Base-by-base conservation (phyloP, 2,113 vertebrate genomes). In the Apodemus sylvaticus region DNA sequence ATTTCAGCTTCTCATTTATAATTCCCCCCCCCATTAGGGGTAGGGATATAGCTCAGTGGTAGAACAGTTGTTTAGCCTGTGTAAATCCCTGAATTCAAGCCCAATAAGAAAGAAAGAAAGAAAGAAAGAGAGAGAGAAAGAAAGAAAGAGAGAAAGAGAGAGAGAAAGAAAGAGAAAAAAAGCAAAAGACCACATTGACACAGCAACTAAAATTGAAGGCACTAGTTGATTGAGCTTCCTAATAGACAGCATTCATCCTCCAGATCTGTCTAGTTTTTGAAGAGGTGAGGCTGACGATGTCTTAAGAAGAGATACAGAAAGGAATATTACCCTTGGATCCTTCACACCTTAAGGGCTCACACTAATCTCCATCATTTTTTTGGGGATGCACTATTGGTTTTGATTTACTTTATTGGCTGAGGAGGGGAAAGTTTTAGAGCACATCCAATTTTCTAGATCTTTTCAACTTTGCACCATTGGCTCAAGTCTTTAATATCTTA, bases 401-500 rank as follows among this genome's bases (percentile, higher is more conserved):
- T 55, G 9, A 93, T 91, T 71, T 97, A 36, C 45, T 55, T 9
- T 76, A 42, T 36, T 78, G 45, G 9, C 34, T 73, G 39, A 64
- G 14, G 31, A 83, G 1, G 45, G 13, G 13, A 42, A 66, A 55
- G 14, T 88, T 70, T 53, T 55, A 78, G 88, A 60, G 16, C 22
- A 70, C 68, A 22, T 70, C 51, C 8, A 73, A 55, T 64, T 64
- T 19, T 82, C 55, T 74, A 58, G n/a, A 51, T 29, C 36, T 77
- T 93, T 86, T 82, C 58, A 88, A 92, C 39, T 89, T 89, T 93
- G n/a, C 8, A 79, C 36, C 39, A 5, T 91, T 42, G 78, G 39
- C 62, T 92, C 39, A 39, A 1, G 53, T 36, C 74, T 62, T 95
- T 91, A 88, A 89, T 91, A 73, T 14, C 55, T 62, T 73, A 62